Base-by-base conservation (phyloP, 2,888 invertebrate species). In the Drosophila emarginata region DNA sequence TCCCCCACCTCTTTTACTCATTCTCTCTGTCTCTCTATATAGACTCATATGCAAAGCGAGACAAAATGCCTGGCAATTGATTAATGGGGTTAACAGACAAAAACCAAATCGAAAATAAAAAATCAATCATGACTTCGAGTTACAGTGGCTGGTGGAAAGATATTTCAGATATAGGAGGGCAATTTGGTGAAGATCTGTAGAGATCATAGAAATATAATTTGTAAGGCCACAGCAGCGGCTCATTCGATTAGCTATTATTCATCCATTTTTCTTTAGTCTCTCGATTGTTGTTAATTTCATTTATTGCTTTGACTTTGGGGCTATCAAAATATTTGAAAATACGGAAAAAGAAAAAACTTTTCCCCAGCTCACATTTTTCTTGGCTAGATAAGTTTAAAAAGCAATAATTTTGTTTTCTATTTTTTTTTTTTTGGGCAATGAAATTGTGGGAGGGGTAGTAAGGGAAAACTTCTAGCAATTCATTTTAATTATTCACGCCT, bases 401-500 rank as follows among this genome's bases (percentile, higher is more conserved):
- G 77, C 83, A 72, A 86, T 83, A 86, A 80, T 79, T 72, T 52
- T 72, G 65, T 74, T 74, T 61, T 68, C 52, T 40, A n/a, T 40
- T 39, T n/a, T 14, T 39, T 39, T 45, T 45, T 7, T n/a, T 12
- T 18, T 18, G 40, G 21, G 45, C 7, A 21, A 11, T 11, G 45
- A 18, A 45, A 18, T 45, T 40, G 40, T 9, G 18, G 45, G 21
- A 21, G 18, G 21, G 59, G 51, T 32, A 18, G 56, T 23, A 26
- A 51, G 18, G 64, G 59, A 71, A 77, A 74, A 75, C 72, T 72
- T 72, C 57, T 56, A 72, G 77, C 84, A 78, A 84, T 84, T 86
- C 75, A 81, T 84, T 84, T 86, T 86, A 86, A 84, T 84, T 84
- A 84, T 84, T 86, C 87, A 84, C 84, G 84, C 86, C 53, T 37